These are phyloP conservation scores for Tetranychus cinnabarinus DNA, from an alignment of 1,140 invertebrate species.

Conservation along the genomic window DNA sequence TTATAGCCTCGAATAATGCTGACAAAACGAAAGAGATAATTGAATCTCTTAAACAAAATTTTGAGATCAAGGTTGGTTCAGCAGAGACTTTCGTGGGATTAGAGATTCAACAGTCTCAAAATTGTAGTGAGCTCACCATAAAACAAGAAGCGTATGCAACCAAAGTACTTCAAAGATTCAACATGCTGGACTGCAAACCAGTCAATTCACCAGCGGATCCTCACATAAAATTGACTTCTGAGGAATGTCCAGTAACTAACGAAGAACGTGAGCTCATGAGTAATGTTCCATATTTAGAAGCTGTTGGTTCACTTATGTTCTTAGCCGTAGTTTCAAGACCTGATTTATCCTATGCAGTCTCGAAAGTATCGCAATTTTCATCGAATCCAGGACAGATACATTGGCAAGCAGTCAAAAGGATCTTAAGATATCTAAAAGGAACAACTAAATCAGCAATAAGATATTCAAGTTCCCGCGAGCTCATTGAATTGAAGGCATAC, in stretches of 20 bases:
- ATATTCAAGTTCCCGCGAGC: background rate
- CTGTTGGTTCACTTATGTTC: background rate
- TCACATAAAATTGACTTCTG: too few species aligned
- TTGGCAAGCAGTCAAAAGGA: background rate
- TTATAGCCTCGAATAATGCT: constrained; percentile 10
- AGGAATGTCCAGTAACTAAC: background rate
- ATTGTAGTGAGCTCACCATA: background rate
- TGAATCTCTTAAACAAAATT: background rate
- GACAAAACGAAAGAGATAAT: background rate
- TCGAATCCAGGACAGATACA: background rate
- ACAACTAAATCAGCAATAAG: constrained; percentile 15
- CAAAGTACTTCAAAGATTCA: background rate
- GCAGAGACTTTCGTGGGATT: background rate
- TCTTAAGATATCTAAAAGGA: constrained; percentile 13
- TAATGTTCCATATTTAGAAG: background rate
- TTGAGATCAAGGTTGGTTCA: background rate
- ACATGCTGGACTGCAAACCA: background rate
- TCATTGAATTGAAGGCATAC: constrained; percentile 8
- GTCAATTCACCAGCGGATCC: background rate
- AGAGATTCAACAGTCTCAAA: background rate
- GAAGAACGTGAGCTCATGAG: background rate
- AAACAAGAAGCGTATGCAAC: background rate
- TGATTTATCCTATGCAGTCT: background rate
- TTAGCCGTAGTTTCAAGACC: too few species aligned
- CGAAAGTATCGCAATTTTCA: background rate